Base-by-base conservation (phyloP, 1,140 invertebrate genomes). In the Sitobion miscanthi region DNA sequence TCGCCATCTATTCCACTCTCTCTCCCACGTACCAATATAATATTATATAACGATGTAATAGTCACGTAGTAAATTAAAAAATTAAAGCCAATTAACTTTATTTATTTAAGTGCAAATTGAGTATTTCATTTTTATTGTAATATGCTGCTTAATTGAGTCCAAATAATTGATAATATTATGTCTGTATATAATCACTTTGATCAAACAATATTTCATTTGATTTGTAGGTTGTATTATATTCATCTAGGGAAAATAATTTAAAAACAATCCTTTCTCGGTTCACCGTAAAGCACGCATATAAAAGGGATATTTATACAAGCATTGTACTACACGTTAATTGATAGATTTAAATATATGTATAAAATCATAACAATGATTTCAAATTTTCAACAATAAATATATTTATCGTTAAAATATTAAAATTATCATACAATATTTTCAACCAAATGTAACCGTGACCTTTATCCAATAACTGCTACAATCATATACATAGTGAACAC, bases 31-130 rank as follows among this genome's bases (percentile, higher is more conserved):
- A n/a, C 62, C 62, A n/a, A 77, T n/a, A n/a, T 69, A n/a, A n/a
- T n/a, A 20, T 77, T n/a, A 20, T 77, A 77, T n/a, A 69, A 69
- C n/a, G 30, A 69, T 69, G 62, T 69, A 69, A 77, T 77, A n/a
- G 14, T 77, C 62, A 35, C 62, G n/a, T 77, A 77, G n/a, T 77
- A 77, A 77, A 77, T 77, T 77, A 77, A 77, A 77, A 77, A 77
- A 77, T 77, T 77, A 77, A 77, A 77, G 62, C 17, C 62, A 77
- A 77, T 77, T 77, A 17, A 77, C n/a, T 77, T 77, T 77, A n/a
- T 77, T 77, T 77, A 17, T 77, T 77, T n/a, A 35, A n/a, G 62
- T 77, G n/a, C 62, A 77, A n/a, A 77, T 77, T 77, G 30, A n/a
- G 30, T 14, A 77, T 77, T n/a, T 17, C 4, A 77, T n/a, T 77